phyloP scores from a whole-genome alignment of 1,140 invertebrate genomes.

The Drosophila ananassae region DNA sequence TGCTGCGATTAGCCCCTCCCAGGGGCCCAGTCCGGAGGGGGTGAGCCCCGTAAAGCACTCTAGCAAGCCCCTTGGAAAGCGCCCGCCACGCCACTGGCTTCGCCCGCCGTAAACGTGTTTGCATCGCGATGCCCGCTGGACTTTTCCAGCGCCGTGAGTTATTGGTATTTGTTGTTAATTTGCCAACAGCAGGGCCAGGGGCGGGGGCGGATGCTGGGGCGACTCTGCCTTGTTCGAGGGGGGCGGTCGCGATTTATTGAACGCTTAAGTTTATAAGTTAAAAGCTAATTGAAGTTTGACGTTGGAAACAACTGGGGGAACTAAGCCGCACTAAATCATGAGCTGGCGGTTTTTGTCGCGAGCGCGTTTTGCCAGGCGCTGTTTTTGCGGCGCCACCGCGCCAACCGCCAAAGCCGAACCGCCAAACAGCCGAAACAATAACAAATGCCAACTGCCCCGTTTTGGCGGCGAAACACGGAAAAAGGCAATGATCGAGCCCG shows the following conservation, averaged over 20 bases:
- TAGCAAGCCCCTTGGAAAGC: not conserved
- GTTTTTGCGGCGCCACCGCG: slow-evolving; percentile 51
- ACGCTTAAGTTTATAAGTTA: slow-evolving; percentile 72
- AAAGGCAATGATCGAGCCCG: slow-evolving; percentile 61
- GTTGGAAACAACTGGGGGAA: slow-evolving; percentile 35
- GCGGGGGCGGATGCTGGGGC: not conserved
- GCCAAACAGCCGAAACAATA: slow-evolving; percentile 12
- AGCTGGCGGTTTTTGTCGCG: slow-evolving; percentile 37
- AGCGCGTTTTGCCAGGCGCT: slow-evolving; percentile 25
- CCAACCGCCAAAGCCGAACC: no score
- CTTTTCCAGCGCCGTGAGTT: slow-evolving; percentile 53
- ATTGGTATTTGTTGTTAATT: slow-evolving; percentile 48
- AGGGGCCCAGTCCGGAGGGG: not conserved
- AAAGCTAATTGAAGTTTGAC: slow-evolving; percentile 76
- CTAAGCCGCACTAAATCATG: slow-evolving; percentile 26
- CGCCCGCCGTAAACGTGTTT: slow-evolving; percentile 55
- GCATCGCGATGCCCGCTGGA: slow-evolving; percentile 46
- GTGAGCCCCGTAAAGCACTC: not conserved
- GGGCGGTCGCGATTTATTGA: slow-evolving; percentile 64
- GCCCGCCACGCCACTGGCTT: slow-evolving; percentile 2
- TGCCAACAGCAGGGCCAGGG: slow-evolving; percentile 9
- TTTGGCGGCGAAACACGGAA: slow-evolving; percentile 69
- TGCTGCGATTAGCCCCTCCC: slow-evolving; percentile 16
- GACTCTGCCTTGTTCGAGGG: not conserved
- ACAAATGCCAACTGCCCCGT: slow-evolving; percentile 36